Conservation (phyloP, 2,888 invertebrate species). For the Andrena fulva region DNA sequence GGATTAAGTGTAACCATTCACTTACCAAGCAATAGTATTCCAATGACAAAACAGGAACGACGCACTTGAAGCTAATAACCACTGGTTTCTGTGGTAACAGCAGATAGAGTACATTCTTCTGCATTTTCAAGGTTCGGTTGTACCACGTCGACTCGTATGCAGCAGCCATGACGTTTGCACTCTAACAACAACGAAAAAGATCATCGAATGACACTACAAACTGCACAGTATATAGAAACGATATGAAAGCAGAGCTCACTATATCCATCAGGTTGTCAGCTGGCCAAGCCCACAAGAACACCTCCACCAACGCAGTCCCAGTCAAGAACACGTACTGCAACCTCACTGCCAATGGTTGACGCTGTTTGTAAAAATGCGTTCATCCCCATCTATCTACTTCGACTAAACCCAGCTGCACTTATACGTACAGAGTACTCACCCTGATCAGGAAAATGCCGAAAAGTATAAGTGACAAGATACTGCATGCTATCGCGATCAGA, state of each 20-base stretch:
- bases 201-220: background rate
- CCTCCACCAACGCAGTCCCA: conserved; percentile 66
- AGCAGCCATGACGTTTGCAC: conserved; percentile 2
- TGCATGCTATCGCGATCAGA: background rate
- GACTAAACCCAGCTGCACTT: background rate
- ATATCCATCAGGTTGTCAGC: conserved; percentile 70
- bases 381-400: background rate
- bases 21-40: conserved; percentile 65
- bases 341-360: conserved; percentile 64
- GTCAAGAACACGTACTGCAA: conserved; percentile 64
- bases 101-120: conserved; percentile 16
- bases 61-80: conserved; percentile 20
- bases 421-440: conserved; percentile 1
- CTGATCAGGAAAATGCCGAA: background rate
- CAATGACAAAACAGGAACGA: conserved; percentile 57
- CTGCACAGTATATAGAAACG: background rate
- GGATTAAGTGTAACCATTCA: background rate
- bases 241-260: conserved; percentile 39
- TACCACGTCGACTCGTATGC: conserved; percentile 43
- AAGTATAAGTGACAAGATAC: background rate
- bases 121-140: background rate
- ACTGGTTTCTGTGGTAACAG: conserved; percentile 43
- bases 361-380: conserved; percentile 40
- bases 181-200: conserved; percentile 23
- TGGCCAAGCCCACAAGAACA: conserved; percentile 74